Conservation (phyloP, 2,797 vertebrate species). For the Rhinogobio ventralis region DNA sequence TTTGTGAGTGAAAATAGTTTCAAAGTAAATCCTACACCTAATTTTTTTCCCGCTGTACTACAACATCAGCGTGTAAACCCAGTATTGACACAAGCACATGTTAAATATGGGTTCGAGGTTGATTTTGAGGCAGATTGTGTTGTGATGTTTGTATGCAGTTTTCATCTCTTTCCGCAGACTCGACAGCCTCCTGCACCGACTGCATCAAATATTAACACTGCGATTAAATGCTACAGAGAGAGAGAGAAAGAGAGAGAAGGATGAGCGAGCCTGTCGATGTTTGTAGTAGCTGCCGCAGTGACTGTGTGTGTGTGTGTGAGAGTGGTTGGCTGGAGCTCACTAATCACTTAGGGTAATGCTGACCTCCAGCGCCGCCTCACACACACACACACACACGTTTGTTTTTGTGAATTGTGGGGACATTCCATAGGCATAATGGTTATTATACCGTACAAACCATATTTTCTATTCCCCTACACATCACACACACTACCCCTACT, state of each 20-base stretch:
- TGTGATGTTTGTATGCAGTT: conserved; percentile 45
- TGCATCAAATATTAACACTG: conserved; percentile 43
- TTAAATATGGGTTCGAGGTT: neutral
- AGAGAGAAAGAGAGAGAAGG: neutral
- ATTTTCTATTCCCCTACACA: too few species aligned
- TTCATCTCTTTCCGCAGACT: neutral
- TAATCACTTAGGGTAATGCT: conserved; percentile 29
- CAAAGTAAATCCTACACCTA: neutral
- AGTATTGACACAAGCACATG: neutral
- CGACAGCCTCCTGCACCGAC: conserved; percentile 23
- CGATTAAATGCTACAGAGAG: conserved; percentile 22
- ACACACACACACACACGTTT: neutral
- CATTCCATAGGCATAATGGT: too few species aligned
- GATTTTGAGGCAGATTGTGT: neutral
- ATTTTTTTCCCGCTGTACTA: too few species aligned
- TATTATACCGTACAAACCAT: too few species aligned
- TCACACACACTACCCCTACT: too few species aligned
- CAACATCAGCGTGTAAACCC: neutral
- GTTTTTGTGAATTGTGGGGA: too few species aligned
- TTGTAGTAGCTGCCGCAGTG: conserved; percentile 26
- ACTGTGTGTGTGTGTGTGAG: neutral
- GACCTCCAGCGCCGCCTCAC: neutral
- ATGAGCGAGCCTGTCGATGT: neutral
- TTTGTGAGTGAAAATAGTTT: neutral
- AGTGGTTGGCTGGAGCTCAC: conserved; percentile 17